Base-by-base conservation (phyloP, 2,888 invertebrate species). In the Pogonocherus hispidulus region DNA sequence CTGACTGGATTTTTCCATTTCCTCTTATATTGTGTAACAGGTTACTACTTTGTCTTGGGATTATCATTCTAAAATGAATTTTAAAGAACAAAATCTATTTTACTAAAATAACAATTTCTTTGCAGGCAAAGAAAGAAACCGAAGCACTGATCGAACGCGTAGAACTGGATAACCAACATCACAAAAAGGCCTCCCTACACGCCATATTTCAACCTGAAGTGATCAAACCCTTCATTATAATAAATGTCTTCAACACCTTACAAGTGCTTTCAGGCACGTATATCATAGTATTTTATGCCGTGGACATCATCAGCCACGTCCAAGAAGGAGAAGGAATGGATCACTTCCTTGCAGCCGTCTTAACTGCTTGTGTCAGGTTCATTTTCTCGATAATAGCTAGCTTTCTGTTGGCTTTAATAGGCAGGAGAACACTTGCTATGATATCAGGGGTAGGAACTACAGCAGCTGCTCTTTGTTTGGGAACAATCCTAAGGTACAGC, bases 261-360 rank as follows among this genome's bases (percentile, higher is more conserved):
- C 93, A 93, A 83, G 91, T 92, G 73, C 85, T 92, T 44, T 92
- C 93, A 3, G 94, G 94, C 55, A 93, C 93, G 16, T 94, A 92
- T 79, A 87, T 94, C 11, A 90, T 94, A 64, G 92, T 94, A 63
- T 94, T 93, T 85, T 94, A 94, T 80, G 93, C 93, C 0, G 92
- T 93, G 0, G 92, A 93, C 76, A 91, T 94, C 65, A 87, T 93
- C 6, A 85, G 88, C 5, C 89, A 90, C 65, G 83, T 87, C 60
- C 74, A 79, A 47, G 86, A 89, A 64, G 89, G 88, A 2, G 75
- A 80, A 60, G 79, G 72, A 19, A 69, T 87, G 16, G 86, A 89
- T 72, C 86, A 86, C 49, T 88, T 88, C 69, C 79, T 88, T 66
- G 91, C 91, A 0, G 93, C 93, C 0, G 91, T 92, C 67, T 87